Evolutionary conservation across 2,888 invertebrate species (phyloP).

Genomic region (Sepiola atlantica): DNA sequence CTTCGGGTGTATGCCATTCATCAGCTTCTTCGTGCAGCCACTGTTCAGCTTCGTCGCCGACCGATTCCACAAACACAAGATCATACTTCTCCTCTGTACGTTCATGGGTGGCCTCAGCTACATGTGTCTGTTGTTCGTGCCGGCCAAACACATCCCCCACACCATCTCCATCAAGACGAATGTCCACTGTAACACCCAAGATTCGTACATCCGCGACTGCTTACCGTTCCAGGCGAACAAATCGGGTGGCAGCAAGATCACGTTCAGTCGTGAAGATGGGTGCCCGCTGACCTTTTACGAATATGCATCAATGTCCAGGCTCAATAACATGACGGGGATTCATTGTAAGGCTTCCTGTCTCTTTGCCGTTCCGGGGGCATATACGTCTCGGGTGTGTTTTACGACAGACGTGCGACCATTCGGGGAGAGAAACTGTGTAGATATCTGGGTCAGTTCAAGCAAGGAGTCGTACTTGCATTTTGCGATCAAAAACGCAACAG

Average conservation of each 20-base stretch:
- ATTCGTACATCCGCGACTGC: constrained; percentile 65
- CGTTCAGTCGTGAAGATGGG: neutral
- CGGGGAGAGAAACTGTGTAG: constrained; percentile 50
- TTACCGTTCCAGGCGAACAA: neutral
- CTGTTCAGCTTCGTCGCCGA: constrained; percentile 87
- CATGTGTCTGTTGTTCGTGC: constrained; percentile 81
- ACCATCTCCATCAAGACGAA: constrained; percentile 53
- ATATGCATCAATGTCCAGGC: constrained; percentile 45
- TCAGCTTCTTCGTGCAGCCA: constrained; percentile 86
- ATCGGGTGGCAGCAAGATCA: neutral
- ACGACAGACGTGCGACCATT: constrained; percentile 51
- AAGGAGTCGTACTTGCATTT: constrained; percentile 45
- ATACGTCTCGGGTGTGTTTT: constrained; percentile 54
- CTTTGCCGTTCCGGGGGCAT: constrained; percentile 49
- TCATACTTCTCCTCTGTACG: constrained; percentile 85
- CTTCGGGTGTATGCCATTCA: constrained; percentile 85
- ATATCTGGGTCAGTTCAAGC: constrained; percentile 52
- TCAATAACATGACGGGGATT: neutral
- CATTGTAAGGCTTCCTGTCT: constrained; percentile 52
- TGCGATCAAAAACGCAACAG: neutral
- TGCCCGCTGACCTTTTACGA: constrained; percentile 49
- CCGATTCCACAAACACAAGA: constrained; percentile 85
- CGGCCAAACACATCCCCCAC: constrained; percentile 54
- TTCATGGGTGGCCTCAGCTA: constrained; percentile 86
- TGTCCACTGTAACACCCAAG: constrained; percentile 61